Evolutionary conservation across 1,140 invertebrate species (phyloP), one percentile per base, ranked within the genome.

Genomic region (Ceratina australensis): DNA sequence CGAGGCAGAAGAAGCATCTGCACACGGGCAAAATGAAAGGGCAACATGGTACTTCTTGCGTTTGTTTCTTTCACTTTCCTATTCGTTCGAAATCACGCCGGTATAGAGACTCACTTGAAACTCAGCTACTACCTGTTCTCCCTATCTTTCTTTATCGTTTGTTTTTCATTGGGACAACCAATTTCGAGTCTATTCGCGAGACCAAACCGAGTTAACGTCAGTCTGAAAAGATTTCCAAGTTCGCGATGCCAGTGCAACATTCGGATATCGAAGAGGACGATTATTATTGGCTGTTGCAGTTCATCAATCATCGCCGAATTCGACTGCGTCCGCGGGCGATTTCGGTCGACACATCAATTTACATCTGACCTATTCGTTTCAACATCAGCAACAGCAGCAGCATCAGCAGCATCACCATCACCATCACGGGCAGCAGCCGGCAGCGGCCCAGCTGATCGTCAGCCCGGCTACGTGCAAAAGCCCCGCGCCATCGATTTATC

Each of bases 1-100:
- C 99, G 13, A 93, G 99, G 56, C 98, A 99, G 92, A 99, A 99
- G 95, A 99, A 99, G 64, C 96, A 98, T 98, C 33, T 98, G 96
- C 93, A 99, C 98, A 94, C 93, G 10, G 95, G 96, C 78, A 96
- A 96, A 92, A 94, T 95, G 82, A 96, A 94, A 94, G 93, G 92
- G 81, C 93, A 93, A 71, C 88, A 89, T 33, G 83, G 87, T 89
- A 84, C 56, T 71, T 60, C 65, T 52, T 71, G 64, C 74, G 77
- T 83, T 42, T 78, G 60, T 42, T 77, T 81, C 26, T 77, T 77
- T 66, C 28, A 24, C 10, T 65, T 47, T 15, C 24, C 28, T 8
- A 33, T 15, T 4, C 15, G 15, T 28, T 52, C 22, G n/a, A 33
- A 1, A 69, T 10, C 15, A 5, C 13, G 33, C 28, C 10, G 18